Evolutionary conservation across 1,140 invertebrate species (phyloP).

Genomic region (Megalopta genalis): DNA sequence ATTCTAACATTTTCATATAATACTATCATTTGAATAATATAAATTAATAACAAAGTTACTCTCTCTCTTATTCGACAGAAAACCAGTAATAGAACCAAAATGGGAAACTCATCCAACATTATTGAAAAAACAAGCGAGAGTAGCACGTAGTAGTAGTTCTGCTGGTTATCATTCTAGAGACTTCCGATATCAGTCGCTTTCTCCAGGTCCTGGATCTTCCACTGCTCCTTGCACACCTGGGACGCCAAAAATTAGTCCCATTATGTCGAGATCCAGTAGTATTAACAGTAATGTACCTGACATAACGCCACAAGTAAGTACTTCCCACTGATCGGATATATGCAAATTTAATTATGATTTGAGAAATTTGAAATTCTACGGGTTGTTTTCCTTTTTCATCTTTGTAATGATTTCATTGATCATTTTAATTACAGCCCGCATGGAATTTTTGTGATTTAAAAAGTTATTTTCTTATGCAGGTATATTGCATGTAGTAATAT

Average conservation of each 20-base stretch:
- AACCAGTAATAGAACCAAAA: slow-evolving; percentile 74
- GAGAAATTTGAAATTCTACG: neutral
- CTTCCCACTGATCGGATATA: neutral
- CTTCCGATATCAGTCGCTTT: slow-evolving; percentile 74
- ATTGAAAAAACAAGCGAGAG: slow-evolving; percentile 70
- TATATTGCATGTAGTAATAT: slow-evolving; percentile 55
- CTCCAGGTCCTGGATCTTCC: slow-evolving; percentile 72
- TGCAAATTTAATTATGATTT: neutral
- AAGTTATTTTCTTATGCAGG: slow-evolving; percentile 75
- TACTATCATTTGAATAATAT: neutral
- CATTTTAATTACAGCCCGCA: slow-evolving; percentile 72
- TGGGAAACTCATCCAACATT: slow-evolving; percentile 78
- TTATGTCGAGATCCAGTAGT: slow-evolving; percentile 74
- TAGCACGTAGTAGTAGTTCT: slow-evolving; percentile 77
- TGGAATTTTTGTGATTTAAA: slow-evolving; percentile 76
- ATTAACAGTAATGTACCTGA: slow-evolving; percentile 74
- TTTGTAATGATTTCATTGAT: slow-evolving; percentile 32
- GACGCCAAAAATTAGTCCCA: slow-evolving; percentile 76
- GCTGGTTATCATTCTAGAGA: slow-evolving; percentile 75
- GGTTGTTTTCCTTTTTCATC: slow-evolving; percentile 12
- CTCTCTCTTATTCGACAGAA: slow-evolving; percentile 66
- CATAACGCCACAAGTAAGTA: slow-evolving; percentile 74
- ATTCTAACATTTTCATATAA: slow-evolving; percentile 22
- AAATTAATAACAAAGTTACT: slow-evolving; percentile 6
- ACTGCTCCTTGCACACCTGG: slow-evolving; percentile 75